Conservation (phyloP, 2,113 vertebrate genomes). For the Sander vitreus region DNA sequence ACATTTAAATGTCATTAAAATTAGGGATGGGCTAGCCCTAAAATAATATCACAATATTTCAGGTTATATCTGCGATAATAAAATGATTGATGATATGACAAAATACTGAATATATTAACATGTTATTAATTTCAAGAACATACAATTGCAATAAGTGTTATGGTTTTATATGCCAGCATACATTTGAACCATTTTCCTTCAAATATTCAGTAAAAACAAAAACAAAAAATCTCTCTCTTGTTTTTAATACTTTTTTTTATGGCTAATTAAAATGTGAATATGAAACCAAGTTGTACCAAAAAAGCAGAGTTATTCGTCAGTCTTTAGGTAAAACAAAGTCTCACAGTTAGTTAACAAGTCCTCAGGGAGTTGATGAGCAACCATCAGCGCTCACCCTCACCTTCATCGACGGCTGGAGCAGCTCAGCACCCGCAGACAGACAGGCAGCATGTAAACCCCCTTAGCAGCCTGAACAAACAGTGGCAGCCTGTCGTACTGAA, state of each 20-base stretch:
- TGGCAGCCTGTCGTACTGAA: constrained; percentile 23
- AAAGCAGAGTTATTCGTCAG: background rate
- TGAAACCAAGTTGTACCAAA: background rate
- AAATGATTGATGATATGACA: too few relatives aligned
- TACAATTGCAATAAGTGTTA: too few relatives aligned
- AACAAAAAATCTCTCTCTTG: too few relatives aligned
- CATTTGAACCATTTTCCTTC: too few relatives aligned
- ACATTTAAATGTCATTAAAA: background rate
- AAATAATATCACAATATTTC: too few relatives aligned
- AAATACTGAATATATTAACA: too few relatives aligned
- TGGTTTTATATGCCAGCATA: too few relatives aligned
- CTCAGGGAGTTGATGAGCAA: background rate
- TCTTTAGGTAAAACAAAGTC: constrained; percentile 5
- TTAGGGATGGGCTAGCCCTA: too few relatives aligned
- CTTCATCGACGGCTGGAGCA: constrained; percentile 28
- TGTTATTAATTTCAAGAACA: too few relatives aligned
- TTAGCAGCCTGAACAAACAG: constrained; percentile 45
- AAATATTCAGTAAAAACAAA: too few relatives aligned
- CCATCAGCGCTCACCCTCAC: constrained; percentile 17
- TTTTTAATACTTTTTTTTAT: too few relatives aligned
- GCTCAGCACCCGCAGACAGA: constrained; percentile 9
- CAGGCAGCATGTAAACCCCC: constrained; percentile 32
- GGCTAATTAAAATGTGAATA: background rate
- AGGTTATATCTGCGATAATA: too few relatives aligned
- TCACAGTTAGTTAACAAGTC: constrained; percentile 39